A percentile compares a stretch with the other conserved stretches of the same genome.
Evolutionary conservation across 2,113 vertebrate genomes (phyloP).

Genomic region (Ammodytes marinus): DNA sequence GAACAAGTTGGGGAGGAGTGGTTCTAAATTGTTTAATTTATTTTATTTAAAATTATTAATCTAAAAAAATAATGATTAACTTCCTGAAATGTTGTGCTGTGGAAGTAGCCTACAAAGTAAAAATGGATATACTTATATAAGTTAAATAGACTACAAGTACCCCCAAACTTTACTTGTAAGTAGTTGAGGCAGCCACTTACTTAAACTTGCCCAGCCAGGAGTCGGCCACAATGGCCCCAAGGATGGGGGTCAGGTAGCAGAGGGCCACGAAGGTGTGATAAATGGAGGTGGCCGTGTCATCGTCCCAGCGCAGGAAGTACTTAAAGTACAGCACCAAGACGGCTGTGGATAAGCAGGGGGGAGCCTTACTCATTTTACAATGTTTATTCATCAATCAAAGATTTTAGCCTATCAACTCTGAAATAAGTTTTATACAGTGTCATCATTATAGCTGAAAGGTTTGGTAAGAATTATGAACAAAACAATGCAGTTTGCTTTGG

Average conservation of each 20-base stretch:
- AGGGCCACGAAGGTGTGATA: constrained; percentile 95
- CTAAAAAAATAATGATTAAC: neutral
- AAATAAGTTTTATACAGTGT: neutral
- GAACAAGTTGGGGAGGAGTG: neutral
- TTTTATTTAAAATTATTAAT: neutral
- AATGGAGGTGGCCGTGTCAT: constrained; percentile 90
- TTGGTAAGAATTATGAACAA: neutral
- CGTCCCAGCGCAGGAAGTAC: constrained; percentile 90
- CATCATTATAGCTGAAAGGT: neutral
- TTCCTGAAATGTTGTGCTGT: neutral
- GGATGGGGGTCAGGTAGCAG: constrained; percentile 94
- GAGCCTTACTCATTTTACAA: neutral
- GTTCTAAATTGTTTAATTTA: too few species aligned
- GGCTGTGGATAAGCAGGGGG: constrained; percentile 78
- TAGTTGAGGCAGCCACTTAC: constrained; percentile 80
- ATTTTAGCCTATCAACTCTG: neutral
- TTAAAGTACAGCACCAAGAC: constrained; percentile 94
- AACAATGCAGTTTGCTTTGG: neutral
- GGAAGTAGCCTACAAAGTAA: neutral
- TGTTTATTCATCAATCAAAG: neutral
- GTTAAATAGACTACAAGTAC: neutral
- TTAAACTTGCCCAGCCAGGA: constrained; percentile 98
- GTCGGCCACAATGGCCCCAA: constrained; percentile 94
- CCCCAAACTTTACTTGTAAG: neutral
- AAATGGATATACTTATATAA: neutral